phyloP scores from a whole-genome alignment of 1,140 invertebrate species.

The Drosophila mayri region DNA sequence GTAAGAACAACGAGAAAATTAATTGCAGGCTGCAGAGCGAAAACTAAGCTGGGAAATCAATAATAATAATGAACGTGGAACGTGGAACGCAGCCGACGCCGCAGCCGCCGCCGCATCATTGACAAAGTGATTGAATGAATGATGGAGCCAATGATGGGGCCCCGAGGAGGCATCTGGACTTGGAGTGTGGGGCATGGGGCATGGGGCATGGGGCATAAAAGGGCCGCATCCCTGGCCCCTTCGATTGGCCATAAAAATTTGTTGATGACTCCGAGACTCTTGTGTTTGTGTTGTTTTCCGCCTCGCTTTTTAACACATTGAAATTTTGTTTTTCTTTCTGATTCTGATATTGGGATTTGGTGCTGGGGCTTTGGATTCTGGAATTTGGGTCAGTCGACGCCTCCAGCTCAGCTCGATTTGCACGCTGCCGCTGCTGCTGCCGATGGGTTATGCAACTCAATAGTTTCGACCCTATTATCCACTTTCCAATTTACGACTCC shows the following conservation, averaged over 20 bases:
- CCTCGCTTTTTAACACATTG: conserved; percentile 68
- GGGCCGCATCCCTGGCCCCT: conserved; percentile 35
- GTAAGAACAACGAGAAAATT: conserved; percentile 73
- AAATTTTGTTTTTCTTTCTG: conserved; percentile 49
- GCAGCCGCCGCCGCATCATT: conserved; percentile 55
- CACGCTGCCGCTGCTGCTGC: neutral
- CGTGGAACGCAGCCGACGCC: conserved; percentile 32
- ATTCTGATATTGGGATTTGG: conserved; percentile 21
- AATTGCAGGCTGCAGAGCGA: conserved; percentile 72
- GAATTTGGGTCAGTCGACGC: conserved; percentile 67
- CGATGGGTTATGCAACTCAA: conserved; percentile 34
- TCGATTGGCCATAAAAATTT: conserved; percentile 76
- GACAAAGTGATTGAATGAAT: conserved; percentile 83
- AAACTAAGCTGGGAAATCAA: conserved; percentile 80
- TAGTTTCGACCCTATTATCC: conserved; percentile 33
- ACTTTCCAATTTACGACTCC: conserved; percentile 31
- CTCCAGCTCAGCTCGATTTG: conserved; percentile 25
- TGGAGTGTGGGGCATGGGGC: conserved; percentile 2
- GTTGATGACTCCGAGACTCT: conserved; percentile 61
- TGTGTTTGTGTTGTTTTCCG: conserved; percentile 33
- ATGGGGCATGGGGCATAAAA: conserved; percentile 31
- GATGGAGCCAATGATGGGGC: conserved; percentile 45
- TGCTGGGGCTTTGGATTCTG: conserved; percentile 13
- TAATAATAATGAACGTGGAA: conserved; percentile 77
- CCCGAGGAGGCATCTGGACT: neutral